Conservation (phyloP, 2,888 invertebrate species). For the Bembecia ichneumoniformis region DNA sequence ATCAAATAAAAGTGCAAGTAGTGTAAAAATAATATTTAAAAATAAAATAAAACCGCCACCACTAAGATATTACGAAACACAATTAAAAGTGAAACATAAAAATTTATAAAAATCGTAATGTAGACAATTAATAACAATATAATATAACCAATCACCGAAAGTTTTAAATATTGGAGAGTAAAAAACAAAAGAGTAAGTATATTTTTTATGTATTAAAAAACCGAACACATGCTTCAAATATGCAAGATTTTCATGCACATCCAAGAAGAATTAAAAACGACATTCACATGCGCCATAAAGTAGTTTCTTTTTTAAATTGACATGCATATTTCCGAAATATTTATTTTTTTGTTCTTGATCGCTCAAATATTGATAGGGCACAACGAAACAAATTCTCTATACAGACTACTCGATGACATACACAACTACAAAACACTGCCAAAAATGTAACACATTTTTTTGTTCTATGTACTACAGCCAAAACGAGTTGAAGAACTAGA, state of each 20-base stretch:
- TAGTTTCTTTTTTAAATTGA: slow-evolving; percentile 7
- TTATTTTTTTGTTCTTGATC: slow-evolving; percentile 46
- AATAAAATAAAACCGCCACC: too few species aligned
- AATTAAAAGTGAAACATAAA: too few species aligned
- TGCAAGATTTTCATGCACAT: too few species aligned
- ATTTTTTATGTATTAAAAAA: slow-evolving; percentile 2
- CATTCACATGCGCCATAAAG: slow-evolving; percentile 13
- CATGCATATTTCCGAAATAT: slow-evolving; percentile 32
- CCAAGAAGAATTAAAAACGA: slow-evolving; percentile 5
- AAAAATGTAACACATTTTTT: not conserved
- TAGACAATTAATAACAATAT: not conserved
- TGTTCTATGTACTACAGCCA: too few species aligned
- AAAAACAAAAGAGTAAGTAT: slow-evolving; percentile 1
- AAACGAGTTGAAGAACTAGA: too few species aligned
- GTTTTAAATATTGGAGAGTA: not conserved
- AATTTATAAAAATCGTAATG: not conserved
- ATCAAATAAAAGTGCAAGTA: too few species aligned
- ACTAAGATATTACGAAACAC: too few species aligned
- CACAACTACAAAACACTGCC: slow-evolving; percentile 6
- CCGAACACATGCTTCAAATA: not conserved
- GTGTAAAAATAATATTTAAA: too few species aligned
- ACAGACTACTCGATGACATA: not conserved
- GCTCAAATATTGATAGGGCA: slow-evolving; percentile 44
- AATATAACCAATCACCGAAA: not conserved
- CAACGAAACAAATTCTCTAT: slow-evolving; percentile 10